Evolutionary conservation across 2,888 invertebrate species (phyloP).

Genomic region (Ochropacha duplaris): DNA sequence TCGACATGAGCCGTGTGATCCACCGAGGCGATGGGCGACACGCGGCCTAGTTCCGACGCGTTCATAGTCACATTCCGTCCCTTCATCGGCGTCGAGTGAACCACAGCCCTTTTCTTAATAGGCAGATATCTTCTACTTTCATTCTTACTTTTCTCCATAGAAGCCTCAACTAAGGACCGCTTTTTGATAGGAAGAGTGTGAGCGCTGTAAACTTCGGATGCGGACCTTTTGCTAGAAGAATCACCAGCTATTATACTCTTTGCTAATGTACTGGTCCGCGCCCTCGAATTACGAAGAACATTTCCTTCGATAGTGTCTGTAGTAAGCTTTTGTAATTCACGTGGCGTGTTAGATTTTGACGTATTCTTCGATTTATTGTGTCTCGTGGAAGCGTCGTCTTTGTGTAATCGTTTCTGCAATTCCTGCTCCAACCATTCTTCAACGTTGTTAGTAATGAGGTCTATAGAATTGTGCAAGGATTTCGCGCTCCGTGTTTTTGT

Average conservation of each 20-base stretch:
- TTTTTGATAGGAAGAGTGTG: constrained; percentile 64
- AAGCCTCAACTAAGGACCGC: constrained; percentile 41
- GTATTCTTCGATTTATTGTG: constrained; percentile 12
- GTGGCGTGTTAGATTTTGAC: constrained; percentile 13
- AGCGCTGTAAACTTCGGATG: constrained; percentile 44
- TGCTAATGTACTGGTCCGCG: constrained; percentile 30
- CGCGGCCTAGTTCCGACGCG: constrained; percentile 49
- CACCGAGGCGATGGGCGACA: constrained; percentile 56
- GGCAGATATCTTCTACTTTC: constrained; percentile 33
- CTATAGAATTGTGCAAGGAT: constrained; percentile 48
- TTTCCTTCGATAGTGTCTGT: constrained; percentile 53
- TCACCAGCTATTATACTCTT: constrained; percentile 7
- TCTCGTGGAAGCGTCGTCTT: constrained; percentile 5
- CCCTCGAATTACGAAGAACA: constrained; percentile 29
- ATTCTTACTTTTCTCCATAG: not conserved
- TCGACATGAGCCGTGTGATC: constrained; percentile 12
- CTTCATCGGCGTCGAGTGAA: constrained; percentile 69
- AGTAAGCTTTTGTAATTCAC: constrained; percentile 49
- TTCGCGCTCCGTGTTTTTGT: constrained; percentile 27
- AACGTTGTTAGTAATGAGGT: constrained; percentile 41
- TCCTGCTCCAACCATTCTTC: constrained; percentile 51
- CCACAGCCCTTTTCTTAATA: constrained; percentile 57
- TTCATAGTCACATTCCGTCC: constrained; percentile 36
- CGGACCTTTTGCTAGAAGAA: constrained; percentile 29
- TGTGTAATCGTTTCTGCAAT: constrained; percentile 24